A percentile compares a stretch with the other conserved stretches of the same genome.
Evolutionary conservation across 2,888 invertebrate species (phyloP).

Genomic region (Ophion costatus): DNA sequence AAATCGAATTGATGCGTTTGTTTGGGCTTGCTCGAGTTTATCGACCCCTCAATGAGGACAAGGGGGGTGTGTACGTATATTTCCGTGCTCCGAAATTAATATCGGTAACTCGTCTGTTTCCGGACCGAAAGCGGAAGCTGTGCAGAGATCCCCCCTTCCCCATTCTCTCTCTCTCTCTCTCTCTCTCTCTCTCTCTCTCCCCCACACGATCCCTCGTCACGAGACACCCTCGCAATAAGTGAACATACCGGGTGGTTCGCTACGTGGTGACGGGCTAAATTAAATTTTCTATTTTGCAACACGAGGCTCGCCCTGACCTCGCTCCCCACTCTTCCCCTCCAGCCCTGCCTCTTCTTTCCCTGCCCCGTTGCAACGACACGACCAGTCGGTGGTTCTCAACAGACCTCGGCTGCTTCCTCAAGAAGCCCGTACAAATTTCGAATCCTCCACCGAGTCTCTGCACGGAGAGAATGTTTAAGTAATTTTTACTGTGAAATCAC

Average conservation of each 20-base stretch:
- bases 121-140: constrained; percentile 29
- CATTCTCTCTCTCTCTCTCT: constrained; percentile 14
- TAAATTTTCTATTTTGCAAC: constrained; percentile 79
- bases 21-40: background rate
- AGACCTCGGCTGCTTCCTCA: constrained; percentile 16
- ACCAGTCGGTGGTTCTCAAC: constrained; percentile 75
- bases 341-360: constrained; percentile 35
- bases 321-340: constrained; percentile 44
- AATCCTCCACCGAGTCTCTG: background rate
- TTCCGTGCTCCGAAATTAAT: constrained; percentile 68
- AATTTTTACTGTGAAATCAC: too few species aligned
- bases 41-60: background rate
- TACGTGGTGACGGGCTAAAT: constrained; percentile 75
- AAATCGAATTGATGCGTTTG: background rate
- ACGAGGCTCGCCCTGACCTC: constrained; percentile 72
- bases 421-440: background rate
- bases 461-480: too few species aligned
- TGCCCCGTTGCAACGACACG: constrained; percentile 74
- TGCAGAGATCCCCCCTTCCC: constrained; percentile 29
- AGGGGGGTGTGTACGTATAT: background rate
- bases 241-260: constrained; percentile 66
- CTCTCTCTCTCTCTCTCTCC: constrained; percentile 29
- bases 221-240: constrained; percentile 71
- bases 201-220: constrained; percentile 51
- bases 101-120: constrained; percentile 61